Percentiles rank a stretch among this genome's conserved stretches.
phyloP scores from a whole-genome alignment of 2,113 vertebrate genomes.

The Chrysochloris asiatica region DNA sequence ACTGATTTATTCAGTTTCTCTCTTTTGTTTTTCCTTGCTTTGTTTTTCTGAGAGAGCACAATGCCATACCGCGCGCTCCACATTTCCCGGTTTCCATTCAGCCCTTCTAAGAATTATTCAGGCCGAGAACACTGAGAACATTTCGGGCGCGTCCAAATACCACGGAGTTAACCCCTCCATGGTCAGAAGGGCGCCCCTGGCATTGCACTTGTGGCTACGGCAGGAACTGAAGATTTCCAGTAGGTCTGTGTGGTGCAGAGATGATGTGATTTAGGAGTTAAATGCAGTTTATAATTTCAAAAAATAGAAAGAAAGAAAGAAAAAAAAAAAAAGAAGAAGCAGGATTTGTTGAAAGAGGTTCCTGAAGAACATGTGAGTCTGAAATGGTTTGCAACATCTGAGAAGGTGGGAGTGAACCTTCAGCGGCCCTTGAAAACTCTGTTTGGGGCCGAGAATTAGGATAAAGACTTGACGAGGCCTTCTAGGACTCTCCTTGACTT shows the following conservation, averaged over 20 bases:
- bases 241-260: background rate
- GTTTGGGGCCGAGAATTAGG: conserved; percentile 1
- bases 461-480: conserved; percentile 55
- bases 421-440: background rate
- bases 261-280: conserved; percentile 57
- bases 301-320: no score
- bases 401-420: conserved; percentile 61
- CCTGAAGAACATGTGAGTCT: conserved; percentile 45
- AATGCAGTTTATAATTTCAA: conserved; percentile 36
- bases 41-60: conserved; percentile 57
- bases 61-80: conserved; percentile 56
- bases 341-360: conserved; percentile 69
- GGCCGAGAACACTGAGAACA: conserved; percentile 77
- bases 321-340: background rate
- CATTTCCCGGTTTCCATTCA: conserved; percentile 74
- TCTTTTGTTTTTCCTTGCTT: conserved; percentile 71
- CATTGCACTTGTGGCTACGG: background rate
- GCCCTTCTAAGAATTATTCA: conserved; percentile 75
- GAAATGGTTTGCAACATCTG: conserved; percentile 54
- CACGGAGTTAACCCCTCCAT: conserved; percentile 73
- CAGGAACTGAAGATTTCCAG: background rate
- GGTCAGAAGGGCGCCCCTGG: background rate
- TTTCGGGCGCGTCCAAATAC: conserved; percentile 61
- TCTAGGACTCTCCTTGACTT: conserved; percentile 49
- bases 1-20: conserved; percentile 62